A percentile compares a stretch with the other conserved stretches of the same genome.
These are phyloP conservation scores for Sicus ferrugineus DNA, from an alignment of 2,888 invertebrate genomes.

Conservation along the genomic window DNA sequence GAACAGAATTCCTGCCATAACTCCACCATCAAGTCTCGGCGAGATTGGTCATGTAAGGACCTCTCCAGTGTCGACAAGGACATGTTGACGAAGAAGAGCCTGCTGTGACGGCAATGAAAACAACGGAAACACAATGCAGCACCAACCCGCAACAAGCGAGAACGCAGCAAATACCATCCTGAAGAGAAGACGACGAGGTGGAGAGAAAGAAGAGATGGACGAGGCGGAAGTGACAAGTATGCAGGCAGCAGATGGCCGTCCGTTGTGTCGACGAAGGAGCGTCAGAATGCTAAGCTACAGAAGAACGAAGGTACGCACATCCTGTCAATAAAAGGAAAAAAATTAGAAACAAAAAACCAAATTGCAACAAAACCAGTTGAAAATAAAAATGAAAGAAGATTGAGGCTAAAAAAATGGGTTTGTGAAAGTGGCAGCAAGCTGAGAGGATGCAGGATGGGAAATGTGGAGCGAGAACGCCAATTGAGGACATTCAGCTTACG, in stretches of 20 bases:
- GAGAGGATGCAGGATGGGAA: not conserved
- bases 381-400: not conserved
- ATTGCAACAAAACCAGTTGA: constrained; percentile 1
- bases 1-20: not conserved
- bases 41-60: constrained; percentile 16
- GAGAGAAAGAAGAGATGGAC: not conserved
- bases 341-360: constrained; percentile 9
- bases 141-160: not conserved
- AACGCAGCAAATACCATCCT: not conserved
- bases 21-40: not conserved
- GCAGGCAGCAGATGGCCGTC: constrained; percentile 7
- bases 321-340: constrained; percentile 6
- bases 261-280: not conserved
- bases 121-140: not conserved
- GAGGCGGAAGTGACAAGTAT: constrained; percentile 12
- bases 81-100: constrained; percentile 21
- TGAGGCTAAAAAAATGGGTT: constrained; percentile 1
- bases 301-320: not conserved
- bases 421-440: not conserved
- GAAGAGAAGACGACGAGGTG: not conserved
- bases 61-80: constrained; percentile 5
- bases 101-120: constrained; percentile 22
- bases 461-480: constrained; percentile 48
- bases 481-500: constrained; percentile 60
- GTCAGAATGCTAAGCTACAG: not conserved